phyloP scores from a whole-genome alignment of 23 tunicate genomes.

The Trididemnum nubilum region DNA sequence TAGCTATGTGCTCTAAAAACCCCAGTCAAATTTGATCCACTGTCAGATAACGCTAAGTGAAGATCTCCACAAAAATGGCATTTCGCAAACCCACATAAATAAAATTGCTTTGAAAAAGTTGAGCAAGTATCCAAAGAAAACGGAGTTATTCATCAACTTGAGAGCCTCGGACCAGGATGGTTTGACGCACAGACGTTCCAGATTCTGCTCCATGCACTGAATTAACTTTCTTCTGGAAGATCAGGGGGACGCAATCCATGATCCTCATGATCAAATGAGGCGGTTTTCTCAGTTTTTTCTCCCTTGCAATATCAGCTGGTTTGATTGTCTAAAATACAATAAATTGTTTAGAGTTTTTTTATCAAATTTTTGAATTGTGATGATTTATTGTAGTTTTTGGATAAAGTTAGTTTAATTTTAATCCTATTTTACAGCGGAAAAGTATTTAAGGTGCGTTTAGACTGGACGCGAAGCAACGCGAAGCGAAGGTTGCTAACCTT shows the following conservation, averaged over 20 bases:
- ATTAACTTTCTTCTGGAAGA: conserved; percentile 81
- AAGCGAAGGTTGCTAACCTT: too few relatives aligned
- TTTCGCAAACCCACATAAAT: too few relatives aligned
- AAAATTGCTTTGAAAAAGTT: conserved; percentile 77
- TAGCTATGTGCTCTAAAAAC: too few relatives aligned
- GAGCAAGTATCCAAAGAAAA: conserved; percentile 73
- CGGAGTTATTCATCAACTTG: conserved; percentile 94
- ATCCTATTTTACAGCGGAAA: not conserved
- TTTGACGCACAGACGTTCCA: conserved; percentile 75
- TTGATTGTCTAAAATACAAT: conserved; percentile 76
- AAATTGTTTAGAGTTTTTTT: too few relatives aligned
- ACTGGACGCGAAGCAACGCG: too few relatives aligned
- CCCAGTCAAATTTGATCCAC: too few relatives aligned
- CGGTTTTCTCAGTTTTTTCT: conserved; percentile 95
- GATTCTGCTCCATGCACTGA: conserved; percentile 80
- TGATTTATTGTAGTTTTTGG: not conserved
- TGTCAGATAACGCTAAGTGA: too few relatives aligned
- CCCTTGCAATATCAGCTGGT: conserved; percentile 97
- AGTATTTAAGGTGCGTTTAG: too few relatives aligned
- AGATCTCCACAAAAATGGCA: too few relatives aligned
- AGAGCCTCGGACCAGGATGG: conserved; percentile 97
- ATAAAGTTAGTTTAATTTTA: not conserved
- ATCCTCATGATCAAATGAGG: conserved; percentile 99
- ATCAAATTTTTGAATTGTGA: not conserved
- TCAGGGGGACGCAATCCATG: conserved; percentile 94